These are phyloP conservation scores for Cenopis cana DNA, from an alignment of 2,888 invertebrate genomes.

Conservation along the genomic window DNA sequence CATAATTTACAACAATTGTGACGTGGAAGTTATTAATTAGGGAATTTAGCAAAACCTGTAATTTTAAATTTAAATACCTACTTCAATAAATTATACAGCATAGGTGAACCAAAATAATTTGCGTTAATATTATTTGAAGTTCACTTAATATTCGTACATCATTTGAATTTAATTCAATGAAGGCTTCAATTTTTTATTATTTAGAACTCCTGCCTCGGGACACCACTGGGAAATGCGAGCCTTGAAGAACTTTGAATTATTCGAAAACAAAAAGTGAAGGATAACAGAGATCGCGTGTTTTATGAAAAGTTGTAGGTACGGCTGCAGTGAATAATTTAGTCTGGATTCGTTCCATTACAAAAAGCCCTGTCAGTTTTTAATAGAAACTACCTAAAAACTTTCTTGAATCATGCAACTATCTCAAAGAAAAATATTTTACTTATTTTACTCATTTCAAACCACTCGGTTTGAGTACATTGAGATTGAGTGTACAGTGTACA, in stretches of 20 bases:
- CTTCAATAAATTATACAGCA: too few species aligned
- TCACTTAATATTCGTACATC: conserved; percentile 27
- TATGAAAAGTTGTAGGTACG: conserved; percentile 59
- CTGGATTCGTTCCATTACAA: conserved; percentile 53
- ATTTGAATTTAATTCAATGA: conserved; percentile 38
- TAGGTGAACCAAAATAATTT: too few species aligned
- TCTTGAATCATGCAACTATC: too few species aligned
- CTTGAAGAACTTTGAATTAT: conserved; percentile 58
- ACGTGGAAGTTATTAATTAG: too few species aligned
- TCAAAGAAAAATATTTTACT: neutral
- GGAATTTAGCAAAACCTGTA: too few species aligned
- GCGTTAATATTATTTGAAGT: conserved; percentile 4
- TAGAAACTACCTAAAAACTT: too few species aligned
- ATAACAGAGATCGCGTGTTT: conserved; percentile 63
- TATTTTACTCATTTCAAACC: neutral
- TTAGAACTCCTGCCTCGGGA: conserved; percentile 47
- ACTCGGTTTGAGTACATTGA: conserved; percentile 10
- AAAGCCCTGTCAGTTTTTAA: too few species aligned
- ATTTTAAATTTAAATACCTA: too few species aligned
- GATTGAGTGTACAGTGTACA: conserved; percentile 22
- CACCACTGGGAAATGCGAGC: conserved; percentile 52
- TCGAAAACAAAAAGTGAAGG: conserved; percentile 62
- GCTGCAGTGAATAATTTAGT: conserved; percentile 52
- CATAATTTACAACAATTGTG: too few species aligned
- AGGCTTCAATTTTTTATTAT: conserved; percentile 46